Evolutionary conservation across 2,113 vertebrate species (phyloP).

Genomic region (Orycteropus afer): DNA sequence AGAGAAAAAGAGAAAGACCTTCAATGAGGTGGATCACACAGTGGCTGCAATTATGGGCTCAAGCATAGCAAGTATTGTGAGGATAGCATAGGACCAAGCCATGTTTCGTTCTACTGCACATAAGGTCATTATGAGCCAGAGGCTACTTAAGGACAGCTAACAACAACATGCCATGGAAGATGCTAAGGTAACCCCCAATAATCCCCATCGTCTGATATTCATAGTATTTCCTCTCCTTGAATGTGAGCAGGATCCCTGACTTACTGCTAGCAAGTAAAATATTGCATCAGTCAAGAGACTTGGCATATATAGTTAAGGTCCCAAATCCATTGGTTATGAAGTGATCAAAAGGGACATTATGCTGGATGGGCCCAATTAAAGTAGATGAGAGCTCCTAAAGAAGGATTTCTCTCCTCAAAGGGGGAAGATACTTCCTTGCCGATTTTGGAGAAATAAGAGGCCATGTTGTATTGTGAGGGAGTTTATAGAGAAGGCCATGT

Average conservation of each 20-base stretch:
- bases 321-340: background rate
- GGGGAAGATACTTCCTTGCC: background rate
- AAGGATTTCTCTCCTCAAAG: background rate
- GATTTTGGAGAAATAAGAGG: background rate
- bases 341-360: background rate
- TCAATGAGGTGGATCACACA: too few species aligned
- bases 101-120: too few species aligned
- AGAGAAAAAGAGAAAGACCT: too few species aligned
- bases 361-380: background rate
- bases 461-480: background rate
- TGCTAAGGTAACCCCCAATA: fast-evolving
- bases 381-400: background rate
- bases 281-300: background rate
- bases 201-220: background rate
- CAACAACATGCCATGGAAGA: too few species aligned
- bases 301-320: background rate
- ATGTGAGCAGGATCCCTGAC: background rate
- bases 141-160: too few species aligned
- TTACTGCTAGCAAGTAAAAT: background rate
- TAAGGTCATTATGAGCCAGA: too few species aligned
- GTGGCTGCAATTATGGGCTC: too few species aligned
- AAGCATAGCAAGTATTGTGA: too few species aligned
- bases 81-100: too few species aligned
- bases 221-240: too few species aligned
- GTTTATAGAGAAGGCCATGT: background rate